Conservation (phyloP, 2,797 vertebrate genomes). For the Pipistrellus pipistrellus region DNA sequence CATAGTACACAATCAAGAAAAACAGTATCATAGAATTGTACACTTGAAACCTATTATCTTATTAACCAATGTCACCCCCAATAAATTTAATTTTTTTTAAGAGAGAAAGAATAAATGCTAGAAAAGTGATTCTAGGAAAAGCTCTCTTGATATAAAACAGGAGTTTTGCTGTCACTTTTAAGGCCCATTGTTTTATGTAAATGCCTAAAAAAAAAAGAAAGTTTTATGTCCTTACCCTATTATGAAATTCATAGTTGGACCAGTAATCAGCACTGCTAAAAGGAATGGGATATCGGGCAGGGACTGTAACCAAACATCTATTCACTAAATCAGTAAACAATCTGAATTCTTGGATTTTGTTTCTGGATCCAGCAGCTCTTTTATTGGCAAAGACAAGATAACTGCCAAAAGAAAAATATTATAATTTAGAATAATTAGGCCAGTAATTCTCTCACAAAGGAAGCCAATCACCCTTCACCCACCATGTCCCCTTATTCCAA, state of each 20-base stretch:
- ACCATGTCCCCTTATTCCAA: constrained; percentile 57
- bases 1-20: constrained; percentile 24
- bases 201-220: constrained; percentile 51
- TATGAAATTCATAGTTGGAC: constrained; percentile 98
- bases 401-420: constrained; percentile 89
- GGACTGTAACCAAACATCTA: constrained; percentile 95
- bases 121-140: constrained; percentile 13
- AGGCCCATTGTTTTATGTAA: constrained; percentile 22
- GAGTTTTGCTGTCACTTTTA: constrained; percentile 38
- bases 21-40: not conserved
- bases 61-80: not conserved
- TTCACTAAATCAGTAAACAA: constrained; percentile 95
- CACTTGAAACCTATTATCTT: not conserved
- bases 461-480: constrained; percentile 21
- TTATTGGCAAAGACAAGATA: constrained; percentile 95
- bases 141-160: constrained; percentile 53
- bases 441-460: constrained; percentile 51
- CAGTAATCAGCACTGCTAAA: constrained; percentile 96
- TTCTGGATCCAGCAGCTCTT: constrained; percentile 89
- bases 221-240: constrained; percentile 91
- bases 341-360: constrained; percentile 90
- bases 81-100: not conserved
- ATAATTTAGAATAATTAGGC: constrained; percentile 67
- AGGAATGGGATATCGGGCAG: constrained; percentile 93
- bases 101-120: not conserved